phyloP scores from a whole-genome alignment of 2,113 vertebrate genomes.

The Chlorodrepanis virens region DNA sequence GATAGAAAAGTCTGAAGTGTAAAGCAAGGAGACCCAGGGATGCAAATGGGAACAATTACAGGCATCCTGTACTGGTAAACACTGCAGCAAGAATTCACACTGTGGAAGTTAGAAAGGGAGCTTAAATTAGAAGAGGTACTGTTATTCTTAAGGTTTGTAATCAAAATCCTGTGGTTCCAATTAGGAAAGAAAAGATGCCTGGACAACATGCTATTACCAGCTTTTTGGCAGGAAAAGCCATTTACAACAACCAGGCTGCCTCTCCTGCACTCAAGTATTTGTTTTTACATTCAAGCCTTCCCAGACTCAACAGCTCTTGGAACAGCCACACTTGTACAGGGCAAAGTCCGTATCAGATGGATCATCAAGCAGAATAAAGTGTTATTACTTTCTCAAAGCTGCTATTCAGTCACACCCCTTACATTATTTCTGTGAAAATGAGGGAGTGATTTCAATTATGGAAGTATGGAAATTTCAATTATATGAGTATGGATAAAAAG shows the following conservation, averaged over 20 bases:
- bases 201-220: constrained; percentile 59
- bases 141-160: constrained; percentile 40
- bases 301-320: constrained; percentile 47
- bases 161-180: constrained; percentile 64
- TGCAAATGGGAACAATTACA: not conserved
- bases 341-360: constrained; percentile 54
- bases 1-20: not conserved
- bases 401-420: constrained; percentile 34
- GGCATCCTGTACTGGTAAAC: not conserved
- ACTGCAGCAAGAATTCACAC: not conserved
- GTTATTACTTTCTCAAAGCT: constrained; percentile 33
- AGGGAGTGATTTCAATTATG: constrained; percentile 3
- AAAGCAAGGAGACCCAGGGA: not conserved
- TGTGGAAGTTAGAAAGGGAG: not conserved
- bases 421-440: constrained; percentile 2
- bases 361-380: constrained; percentile 41
- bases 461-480: not conserved
- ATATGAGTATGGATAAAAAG: not conserved
- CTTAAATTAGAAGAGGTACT: constrained; percentile 17
- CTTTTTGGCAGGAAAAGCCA: constrained; percentile 67
- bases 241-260: constrained; percentile 56
- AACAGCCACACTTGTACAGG: constrained; percentile 55
- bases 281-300: constrained; percentile 72
- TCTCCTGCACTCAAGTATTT: constrained; percentile 67
- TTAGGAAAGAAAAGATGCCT: constrained; percentile 61